phyloP scores from a whole-genome alignment of 1,140 invertebrate species.

The Arctopsyche grandis region DNA sequence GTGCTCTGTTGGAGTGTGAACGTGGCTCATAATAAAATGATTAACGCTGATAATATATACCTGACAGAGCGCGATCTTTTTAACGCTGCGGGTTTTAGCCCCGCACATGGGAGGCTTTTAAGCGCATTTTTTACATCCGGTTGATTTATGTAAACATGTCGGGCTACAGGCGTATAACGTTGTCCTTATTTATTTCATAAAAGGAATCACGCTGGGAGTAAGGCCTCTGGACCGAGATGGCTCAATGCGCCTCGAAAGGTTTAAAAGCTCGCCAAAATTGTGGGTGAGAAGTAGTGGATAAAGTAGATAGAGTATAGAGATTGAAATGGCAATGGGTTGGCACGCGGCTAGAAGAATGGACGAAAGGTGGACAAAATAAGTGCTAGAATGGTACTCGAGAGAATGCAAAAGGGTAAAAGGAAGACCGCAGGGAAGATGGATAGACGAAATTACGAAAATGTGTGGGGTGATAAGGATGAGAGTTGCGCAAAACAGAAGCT shows the following conservation, averaged over 20 bases:
- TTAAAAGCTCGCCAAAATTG: background rate
- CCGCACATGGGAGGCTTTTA: conserved; percentile 26
- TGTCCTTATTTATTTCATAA: conserved; percentile 51
- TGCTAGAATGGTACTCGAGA: too few relatives aligned
- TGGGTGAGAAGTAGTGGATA: too few relatives aligned
- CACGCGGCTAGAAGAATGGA: too few relatives aligned
- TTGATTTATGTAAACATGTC: conserved; percentile 50
- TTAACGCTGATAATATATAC: background rate
- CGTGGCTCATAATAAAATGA: background rate
- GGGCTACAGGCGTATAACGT: conserved; percentile 38
- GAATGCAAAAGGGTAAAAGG: too few relatives aligned
- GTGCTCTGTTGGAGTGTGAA: background rate
- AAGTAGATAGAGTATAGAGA: too few relatives aligned
- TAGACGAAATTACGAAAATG: too few relatives aligned
- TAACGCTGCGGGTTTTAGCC: conserved; percentile 18
- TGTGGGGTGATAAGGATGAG: too few relatives aligned
- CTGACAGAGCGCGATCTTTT: conserved; percentile 24
- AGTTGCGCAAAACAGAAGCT: too few relatives aligned
- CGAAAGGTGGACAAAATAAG: too few relatives aligned
- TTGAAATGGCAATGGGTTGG: too few relatives aligned
- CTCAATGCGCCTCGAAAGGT: background rate
- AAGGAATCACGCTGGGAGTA: conserved; percentile 46
- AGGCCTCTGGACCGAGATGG: conserved; percentile 9
- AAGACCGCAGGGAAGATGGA: too few relatives aligned
- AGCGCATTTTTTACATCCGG: conserved; percentile 43